A percentile compares a stretch with the other conserved stretches of the same genome.
Evolutionary conservation across 2,888 invertebrate genomes (phyloP).

Genomic region (Linyphia triangularis): DNA sequence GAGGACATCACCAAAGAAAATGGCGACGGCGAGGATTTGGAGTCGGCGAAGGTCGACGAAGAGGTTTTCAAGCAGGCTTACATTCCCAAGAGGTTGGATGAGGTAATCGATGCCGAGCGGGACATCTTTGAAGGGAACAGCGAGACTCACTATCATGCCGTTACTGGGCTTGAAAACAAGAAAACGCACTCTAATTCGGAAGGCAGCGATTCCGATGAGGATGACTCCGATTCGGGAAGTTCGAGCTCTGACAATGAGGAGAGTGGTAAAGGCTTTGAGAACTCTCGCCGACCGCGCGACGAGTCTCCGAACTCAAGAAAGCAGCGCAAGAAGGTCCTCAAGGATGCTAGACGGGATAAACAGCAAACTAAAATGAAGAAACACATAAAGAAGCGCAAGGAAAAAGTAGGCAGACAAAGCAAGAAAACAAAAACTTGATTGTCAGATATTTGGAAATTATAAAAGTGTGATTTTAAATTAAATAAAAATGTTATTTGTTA

Average conservation of each 20-base stretch:
- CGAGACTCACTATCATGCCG: slow-evolving; percentile 89
- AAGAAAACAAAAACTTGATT: too few relatives aligned
- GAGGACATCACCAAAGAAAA: slow-evolving; percentile 80
- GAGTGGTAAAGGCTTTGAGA: slow-evolving; percentile 77
- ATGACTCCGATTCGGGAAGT: slow-evolving; percentile 73
- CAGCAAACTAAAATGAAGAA: slow-evolving; percentile 90
- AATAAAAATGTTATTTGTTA: too few relatives aligned
- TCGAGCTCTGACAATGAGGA: slow-evolving; percentile 77
- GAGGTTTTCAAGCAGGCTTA: slow-evolving; percentile 94
- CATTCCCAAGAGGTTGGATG: slow-evolving; percentile 94
- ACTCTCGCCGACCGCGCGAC: slow-evolving; percentile 79
- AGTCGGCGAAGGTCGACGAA: slow-evolving; percentile 88
- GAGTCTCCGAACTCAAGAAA: slow-evolving; percentile 81
- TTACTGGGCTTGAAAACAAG: slow-evolving; percentile 88
- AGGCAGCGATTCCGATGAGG: slow-evolving; percentile 59
- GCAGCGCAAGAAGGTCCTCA: slow-evolving; percentile 91
- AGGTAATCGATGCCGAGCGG: slow-evolving; percentile 91
- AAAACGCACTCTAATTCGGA: background rate
- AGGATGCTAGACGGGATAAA: slow-evolving; percentile 92
- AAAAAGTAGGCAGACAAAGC: slow-evolving; percentile 82
- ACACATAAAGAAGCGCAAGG: slow-evolving; percentile 93
- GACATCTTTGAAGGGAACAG: slow-evolving; percentile 89
- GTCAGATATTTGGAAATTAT: too few relatives aligned
- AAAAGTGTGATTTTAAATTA: too few relatives aligned
- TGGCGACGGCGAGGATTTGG: slow-evolving; percentile 83